A percentile compares a stretch with the other conserved stretches of the same genome.
Conservation (phyloP, 1,140 invertebrate species). For the Trachelipus rathkii region DNA sequence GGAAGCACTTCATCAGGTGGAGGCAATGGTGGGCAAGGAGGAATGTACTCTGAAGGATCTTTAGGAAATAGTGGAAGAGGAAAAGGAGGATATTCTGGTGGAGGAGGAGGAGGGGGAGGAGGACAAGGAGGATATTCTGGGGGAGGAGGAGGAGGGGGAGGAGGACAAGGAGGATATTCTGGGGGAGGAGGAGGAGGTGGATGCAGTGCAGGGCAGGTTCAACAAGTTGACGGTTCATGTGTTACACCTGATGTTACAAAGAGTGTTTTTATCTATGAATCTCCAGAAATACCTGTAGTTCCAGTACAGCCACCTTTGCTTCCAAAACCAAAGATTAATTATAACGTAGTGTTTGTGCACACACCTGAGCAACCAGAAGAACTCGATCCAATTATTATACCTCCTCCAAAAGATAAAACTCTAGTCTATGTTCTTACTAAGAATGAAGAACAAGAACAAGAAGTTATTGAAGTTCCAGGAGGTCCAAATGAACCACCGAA, state of each 20-base stretch:
- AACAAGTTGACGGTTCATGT: constrained; percentile 35
- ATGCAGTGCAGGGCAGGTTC: constrained; percentile 33
- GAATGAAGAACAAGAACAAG: constrained; percentile 23
- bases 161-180: neutral
- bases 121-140: neutral
- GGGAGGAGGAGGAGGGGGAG: neutral
- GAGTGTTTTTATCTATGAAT: constrained; percentile 33
- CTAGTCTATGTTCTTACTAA: constrained; percentile 43
- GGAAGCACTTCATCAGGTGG: too few relatives aligned
- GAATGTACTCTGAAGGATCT: too few relatives aligned
- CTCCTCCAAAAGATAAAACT: constrained; percentile 36
- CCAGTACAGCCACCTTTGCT: constrained; percentile 28
- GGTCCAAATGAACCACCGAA: constrained; percentile 30
- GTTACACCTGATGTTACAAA: constrained; percentile 31
- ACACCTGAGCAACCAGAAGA: constrained; percentile 22
- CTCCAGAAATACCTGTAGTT: constrained; percentile 23
- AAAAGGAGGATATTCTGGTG: neutral
- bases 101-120: neutral
- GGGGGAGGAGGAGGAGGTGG: constrained; percentile 14
- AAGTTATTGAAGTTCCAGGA: constrained; percentile 33
- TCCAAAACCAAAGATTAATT: constrained; percentile 33
- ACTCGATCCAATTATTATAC: constrained; percentile 32
- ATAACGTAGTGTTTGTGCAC: constrained; percentile 43
- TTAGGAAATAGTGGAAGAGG: too few relatives aligned
- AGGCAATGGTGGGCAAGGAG: too few relatives aligned